Conservation (phyloP, 2,113 vertebrate genomes). For the Toxotes chatareus region DNA sequence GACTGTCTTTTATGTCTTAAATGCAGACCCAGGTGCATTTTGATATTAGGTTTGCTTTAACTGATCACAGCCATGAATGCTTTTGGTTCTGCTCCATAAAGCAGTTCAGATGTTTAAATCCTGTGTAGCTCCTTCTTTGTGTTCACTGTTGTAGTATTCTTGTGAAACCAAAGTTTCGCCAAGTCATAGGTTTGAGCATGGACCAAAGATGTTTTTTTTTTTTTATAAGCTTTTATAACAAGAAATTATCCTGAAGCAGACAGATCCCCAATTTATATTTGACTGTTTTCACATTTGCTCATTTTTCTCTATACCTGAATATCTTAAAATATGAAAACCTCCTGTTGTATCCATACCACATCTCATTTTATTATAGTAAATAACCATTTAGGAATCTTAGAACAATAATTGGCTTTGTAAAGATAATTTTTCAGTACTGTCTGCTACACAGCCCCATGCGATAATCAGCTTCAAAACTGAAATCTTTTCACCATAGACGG, state of each 20-base stretch:
- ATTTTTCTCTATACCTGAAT: slow-evolving; percentile 36
- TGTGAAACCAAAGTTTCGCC: slow-evolving; percentile 70
- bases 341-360: slow-evolving; percentile 21
- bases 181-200: slow-evolving; percentile 67
- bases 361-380: slow-evolving; percentile 42
- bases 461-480: slow-evolving; percentile 47
- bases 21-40: slow-evolving; percentile 57
- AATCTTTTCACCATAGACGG: slow-evolving; percentile 49
- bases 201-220: slow-evolving; percentile 78
- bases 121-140: slow-evolving; percentile 63
- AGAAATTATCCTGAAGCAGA: slow-evolving; percentile 52
- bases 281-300: slow-evolving; percentile 13
- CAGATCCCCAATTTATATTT: slow-evolving; percentile 35
- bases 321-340: slow-evolving; percentile 33
- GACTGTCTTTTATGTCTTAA: slow-evolving; percentile 65
- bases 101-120: slow-evolving; percentile 61
- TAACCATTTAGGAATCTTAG: slow-evolving; percentile 29
- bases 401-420: slow-evolving; percentile 50
- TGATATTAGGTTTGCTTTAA: slow-evolving; percentile 44
- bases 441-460: slow-evolving; percentile 47
- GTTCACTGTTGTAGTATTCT: slow-evolving; percentile 51
- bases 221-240: slow-evolving; percentile 65
- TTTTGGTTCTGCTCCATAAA: slow-evolving; percentile 46
- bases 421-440: slow-evolving; percentile 51
- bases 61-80: slow-evolving; percentile 36